Conservation (phyloP, 2,888 invertebrate genomes). For the Macaria notata region DNA sequence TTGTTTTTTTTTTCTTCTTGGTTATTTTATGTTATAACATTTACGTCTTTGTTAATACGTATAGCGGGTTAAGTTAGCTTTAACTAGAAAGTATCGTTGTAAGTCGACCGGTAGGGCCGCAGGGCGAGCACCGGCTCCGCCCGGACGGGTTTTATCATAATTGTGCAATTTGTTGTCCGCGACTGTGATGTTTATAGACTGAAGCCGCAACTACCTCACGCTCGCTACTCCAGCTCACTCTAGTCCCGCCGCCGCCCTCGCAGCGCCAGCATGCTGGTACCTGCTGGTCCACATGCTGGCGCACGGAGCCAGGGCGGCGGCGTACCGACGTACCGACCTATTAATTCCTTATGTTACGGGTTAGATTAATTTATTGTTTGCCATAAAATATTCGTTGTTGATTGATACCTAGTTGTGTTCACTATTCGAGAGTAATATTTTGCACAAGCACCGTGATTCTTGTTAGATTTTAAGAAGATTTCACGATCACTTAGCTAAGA, state of each 20-base stretch:
- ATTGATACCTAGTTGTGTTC: conserved; percentile 60
- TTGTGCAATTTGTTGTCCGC: conserved; percentile 82
- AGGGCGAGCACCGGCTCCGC: conserved; percentile 59
- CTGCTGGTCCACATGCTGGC: not conserved
- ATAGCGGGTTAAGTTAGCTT: conserved; percentile 75
- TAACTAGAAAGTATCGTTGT: conserved; percentile 67
- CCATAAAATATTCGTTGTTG: conserved; percentile 75
- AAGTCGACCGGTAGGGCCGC: conserved; percentile 64
- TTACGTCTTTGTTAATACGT: conserved; percentile 74
- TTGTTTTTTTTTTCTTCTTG: conserved; percentile 72
- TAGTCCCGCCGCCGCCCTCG: conserved; percentile 73
- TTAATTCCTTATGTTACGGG: conserved; percentile 64
- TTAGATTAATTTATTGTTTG: conserved; percentile 65
- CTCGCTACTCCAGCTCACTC: conserved; percentile 72
- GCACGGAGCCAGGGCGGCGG: conserved; percentile 49
- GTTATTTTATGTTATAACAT: conserved; percentile 74
- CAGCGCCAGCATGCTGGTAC: conserved; percentile 36
- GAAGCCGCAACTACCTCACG: conserved; percentile 83
- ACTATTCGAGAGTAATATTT: conserved; percentile 58
- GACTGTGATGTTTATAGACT: conserved; percentile 87
- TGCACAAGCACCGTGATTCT: conserved; percentile 74
- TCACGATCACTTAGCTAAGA: conserved; percentile 63
- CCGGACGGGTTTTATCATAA: conserved; percentile 58
- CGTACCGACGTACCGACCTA: conserved; percentile 54
- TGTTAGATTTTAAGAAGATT: conserved; percentile 55